Base-by-base conservation (phyloP, 2,888 invertebrate genomes). In the Ormyrus pomaceus region DNA sequence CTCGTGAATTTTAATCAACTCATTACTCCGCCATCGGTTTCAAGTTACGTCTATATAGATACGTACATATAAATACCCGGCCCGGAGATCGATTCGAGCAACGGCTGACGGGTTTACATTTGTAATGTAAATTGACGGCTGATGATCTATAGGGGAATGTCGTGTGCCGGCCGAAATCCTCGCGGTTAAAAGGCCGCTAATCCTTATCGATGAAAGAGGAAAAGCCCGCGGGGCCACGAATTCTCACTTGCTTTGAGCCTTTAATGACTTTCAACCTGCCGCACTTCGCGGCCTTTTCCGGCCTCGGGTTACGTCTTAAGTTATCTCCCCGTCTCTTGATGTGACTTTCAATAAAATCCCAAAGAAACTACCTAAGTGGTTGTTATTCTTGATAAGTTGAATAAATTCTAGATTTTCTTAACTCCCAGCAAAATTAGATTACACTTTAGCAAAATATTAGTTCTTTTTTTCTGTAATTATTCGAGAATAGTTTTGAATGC, bases 1-100 rank as follows among this genome's bases (percentile, higher is more conserved):
- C 72, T 82, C 79, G 68, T 79, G 81, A 82, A 82, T 82, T 79
- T 82, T 79, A 82, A 82, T 82, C 81, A 82, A 73, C 81, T 82
- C 73, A 79, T 79, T 76, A 79, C 76, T 78, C 62, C 13, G 46
- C 71, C 77, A 70, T 70, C 55, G 56, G 70, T 77, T 77, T 59
- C 65, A 66, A 72, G 66, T 77, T 34, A 66, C 59, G 19, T 46
- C 66, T 66, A 45, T 72, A 51, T 68, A 51, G 4, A 0, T 71
- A 48, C n/a, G 11, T 58, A 9, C 51, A 58, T 45, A 19, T 56
- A n/a, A 9, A 45, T 66, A 45, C 50, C n/a, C n/a, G 5, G 45
- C 68, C 6, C 10, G 56, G n/a, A 53, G 53, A 66, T 10, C 70
- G 46, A 71, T 34, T 50, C 34, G 51, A 7, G 19, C 10, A 46